These are phyloP conservation scores for Psophia crepitans DNA, from an alignment of 2,113 vertebrate species.

Conservation along the genomic window DNA sequence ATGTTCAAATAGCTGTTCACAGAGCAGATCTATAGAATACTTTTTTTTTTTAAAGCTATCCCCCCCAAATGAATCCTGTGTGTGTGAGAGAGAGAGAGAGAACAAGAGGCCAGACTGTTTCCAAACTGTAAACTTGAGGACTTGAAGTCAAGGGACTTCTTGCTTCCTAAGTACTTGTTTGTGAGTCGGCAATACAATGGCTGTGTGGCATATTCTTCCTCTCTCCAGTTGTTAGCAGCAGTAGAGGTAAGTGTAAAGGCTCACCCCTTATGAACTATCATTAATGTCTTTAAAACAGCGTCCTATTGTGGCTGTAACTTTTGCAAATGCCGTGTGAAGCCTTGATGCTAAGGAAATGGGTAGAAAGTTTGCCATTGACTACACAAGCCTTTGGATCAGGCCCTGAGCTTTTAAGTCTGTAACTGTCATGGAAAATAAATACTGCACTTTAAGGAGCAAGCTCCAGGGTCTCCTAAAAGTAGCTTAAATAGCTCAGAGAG, in stretches of 20 bases:
- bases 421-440: slow-evolving; percentile 55
- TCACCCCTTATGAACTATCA: background rate
- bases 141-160: background rate
- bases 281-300: background rate
- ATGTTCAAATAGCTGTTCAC: too few species aligned
- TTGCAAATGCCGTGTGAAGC: background rate
- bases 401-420: slow-evolving; percentile 32
- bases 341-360: background rate
- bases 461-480: slow-evolving; percentile 59
- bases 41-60: background rate
- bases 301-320: background rate
- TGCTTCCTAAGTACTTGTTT: background rate
- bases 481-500: slow-evolving; percentile 41
- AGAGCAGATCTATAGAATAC: background rate
- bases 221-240: background rate
- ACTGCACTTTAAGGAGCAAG: slow-evolving; percentile 35
- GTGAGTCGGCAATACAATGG: background rate
- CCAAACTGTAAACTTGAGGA: background rate
- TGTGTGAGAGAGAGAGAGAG: background rate
- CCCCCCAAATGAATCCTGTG: background rate
- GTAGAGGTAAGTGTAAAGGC: background rate
- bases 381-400: background rate
- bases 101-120: background rate
- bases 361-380: background rate
- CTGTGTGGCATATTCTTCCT: background rate